Evolutionary conservation across 2,888 invertebrate genomes (phyloP), one percentile per base, ranked within the genome.

Genomic region (Metellina segmentata): DNA sequence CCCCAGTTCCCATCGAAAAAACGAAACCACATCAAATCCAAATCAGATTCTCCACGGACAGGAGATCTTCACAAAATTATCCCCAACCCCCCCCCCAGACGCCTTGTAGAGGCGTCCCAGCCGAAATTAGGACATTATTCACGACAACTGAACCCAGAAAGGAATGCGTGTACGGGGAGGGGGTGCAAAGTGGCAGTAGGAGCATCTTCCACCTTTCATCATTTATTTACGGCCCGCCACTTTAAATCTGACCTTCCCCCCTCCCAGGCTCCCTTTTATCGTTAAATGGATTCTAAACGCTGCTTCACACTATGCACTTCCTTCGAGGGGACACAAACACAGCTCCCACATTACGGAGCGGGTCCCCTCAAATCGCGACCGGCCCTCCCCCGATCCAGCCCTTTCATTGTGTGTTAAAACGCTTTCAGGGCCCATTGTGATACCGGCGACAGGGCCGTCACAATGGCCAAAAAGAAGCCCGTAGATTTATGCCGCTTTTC

Each of bases 201-300:
- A 61, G 74, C n/a, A 81, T 85, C 85, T 85, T 85, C 90, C 81
- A 5, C 90, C 85, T 85, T 86, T 86, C 90, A 90, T 90, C 81
- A 90, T 90, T 90, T 90, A 90, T 90, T 90, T 79, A 90, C 71
- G 79, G 61, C 8, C 19, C 75, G 61, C n/a, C 85, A 61, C 78
- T 88, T 89, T 89, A 70, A 82, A 82, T 53, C 74, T 72, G 9
- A 82, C 79, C 51, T 34, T 71, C 79, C 61, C 72, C 70, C 52
- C 83, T 5, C 70, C 70, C 49, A 34, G 34, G 52, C 52, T n/a
- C 49, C 72, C 77, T 71, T 86, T 86, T 85, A 34, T 34, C 34
- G 34, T 34, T 34, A 90, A 90, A 90, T 81, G 90, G 85, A 81
- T 90, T 90, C 85, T 90, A 90, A 90, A 90, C 72, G 85, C 85